phyloP scores from a whole-genome alignment of 2,113 vertebrate species.

The Leptodactylus fuscus region DNA sequence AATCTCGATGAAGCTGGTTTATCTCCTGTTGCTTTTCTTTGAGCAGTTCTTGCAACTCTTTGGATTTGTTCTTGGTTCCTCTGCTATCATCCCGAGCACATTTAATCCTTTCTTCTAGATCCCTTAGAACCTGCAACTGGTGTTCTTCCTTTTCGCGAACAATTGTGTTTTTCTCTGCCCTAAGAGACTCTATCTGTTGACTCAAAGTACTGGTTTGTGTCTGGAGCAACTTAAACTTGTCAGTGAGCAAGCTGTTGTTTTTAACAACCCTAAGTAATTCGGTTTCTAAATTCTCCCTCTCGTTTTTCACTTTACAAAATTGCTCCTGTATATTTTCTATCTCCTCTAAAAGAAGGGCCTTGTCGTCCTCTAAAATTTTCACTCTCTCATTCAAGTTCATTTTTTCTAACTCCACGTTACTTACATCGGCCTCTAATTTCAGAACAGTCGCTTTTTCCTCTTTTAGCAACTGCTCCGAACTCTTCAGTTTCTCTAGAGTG shows the following conservation, averaged over 20 bases:
- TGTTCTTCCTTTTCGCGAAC: constrained; percentile 80
- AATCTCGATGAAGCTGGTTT: constrained; percentile 84
- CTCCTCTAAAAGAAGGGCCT: constrained; percentile 85
- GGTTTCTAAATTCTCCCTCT: constrained; percentile 84
- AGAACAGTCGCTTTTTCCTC: constrained; percentile 66
- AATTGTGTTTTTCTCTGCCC: constrained; percentile 70
- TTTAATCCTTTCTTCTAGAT: constrained; percentile 84
- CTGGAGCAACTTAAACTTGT: constrained; percentile 72
- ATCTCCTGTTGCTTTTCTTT: constrained; percentile 89
- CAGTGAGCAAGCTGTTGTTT: constrained; percentile 78
- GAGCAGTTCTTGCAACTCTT: constrained; percentile 84
- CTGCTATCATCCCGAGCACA: constrained; percentile 77
- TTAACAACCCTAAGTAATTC: constrained; percentile 81
- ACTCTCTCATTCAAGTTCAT: constrained; percentile 81
- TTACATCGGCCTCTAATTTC: constrained; percentile 71
- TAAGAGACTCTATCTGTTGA: constrained; percentile 73
- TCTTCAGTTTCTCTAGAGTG: constrained; percentile 67
- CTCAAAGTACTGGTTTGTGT: constrained; percentile 74
- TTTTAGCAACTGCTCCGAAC: constrained; percentile 67
- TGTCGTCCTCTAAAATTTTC: constrained; percentile 85
- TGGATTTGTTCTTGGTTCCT: constrained; percentile 80
- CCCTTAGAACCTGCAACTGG: constrained; percentile 77
- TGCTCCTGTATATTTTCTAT: constrained; percentile 82
- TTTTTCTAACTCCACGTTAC: constrained; percentile 71
- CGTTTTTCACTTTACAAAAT: constrained; percentile 83